A percentile compares a stretch with the other conserved stretches of the same genome.
Evolutionary conservation across 2,797 vertebrate genomes (phyloP).

Genomic region (Psittacula derbiana): DNA sequence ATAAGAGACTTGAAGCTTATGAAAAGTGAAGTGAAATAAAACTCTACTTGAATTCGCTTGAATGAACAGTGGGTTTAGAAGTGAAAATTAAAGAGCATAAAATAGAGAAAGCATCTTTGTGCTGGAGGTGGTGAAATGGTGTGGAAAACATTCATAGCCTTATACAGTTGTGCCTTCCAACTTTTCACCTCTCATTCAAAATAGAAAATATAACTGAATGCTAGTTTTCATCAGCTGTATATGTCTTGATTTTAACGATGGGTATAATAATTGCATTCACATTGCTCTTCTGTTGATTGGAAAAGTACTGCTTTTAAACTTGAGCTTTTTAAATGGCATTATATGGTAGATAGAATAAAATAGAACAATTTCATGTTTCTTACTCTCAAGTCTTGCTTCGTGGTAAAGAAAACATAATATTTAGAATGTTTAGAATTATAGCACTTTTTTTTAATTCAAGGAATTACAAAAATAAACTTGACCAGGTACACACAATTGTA

Average conservation of each 20-base stretch:
- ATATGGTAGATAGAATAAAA: not conserved
- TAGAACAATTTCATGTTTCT: not conserved
- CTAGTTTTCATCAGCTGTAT: not conserved
- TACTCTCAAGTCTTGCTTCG: not conserved
- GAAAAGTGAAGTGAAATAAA: constrained; percentile 56
- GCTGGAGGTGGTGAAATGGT: constrained; percentile 24
- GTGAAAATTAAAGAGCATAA: not conserved
- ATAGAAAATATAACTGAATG: not conserved
- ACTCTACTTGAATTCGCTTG: not conserved
- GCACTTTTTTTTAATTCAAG: not conserved
- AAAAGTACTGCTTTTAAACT: not conserved
- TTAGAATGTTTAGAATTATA: not conserved
- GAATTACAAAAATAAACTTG: constrained; percentile 7
- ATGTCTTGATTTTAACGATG: not conserved
- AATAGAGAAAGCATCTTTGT: constrained; percentile 14
- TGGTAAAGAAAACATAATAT: not conserved
- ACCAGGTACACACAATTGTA: not conserved
- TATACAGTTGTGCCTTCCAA: constrained; percentile 2
- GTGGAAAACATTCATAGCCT: constrained; percentile 1
- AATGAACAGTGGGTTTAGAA: constrained; percentile 34
- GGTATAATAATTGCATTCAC: not conserved
- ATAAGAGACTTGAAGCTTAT: constrained; percentile 36
- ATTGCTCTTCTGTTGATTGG: not conserved
- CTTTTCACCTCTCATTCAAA: not conserved
- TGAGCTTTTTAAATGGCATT: not conserved